phyloP scores from a whole-genome alignment of 2,888 invertebrate genomes.

The Ormyrus pomaceus region DNA sequence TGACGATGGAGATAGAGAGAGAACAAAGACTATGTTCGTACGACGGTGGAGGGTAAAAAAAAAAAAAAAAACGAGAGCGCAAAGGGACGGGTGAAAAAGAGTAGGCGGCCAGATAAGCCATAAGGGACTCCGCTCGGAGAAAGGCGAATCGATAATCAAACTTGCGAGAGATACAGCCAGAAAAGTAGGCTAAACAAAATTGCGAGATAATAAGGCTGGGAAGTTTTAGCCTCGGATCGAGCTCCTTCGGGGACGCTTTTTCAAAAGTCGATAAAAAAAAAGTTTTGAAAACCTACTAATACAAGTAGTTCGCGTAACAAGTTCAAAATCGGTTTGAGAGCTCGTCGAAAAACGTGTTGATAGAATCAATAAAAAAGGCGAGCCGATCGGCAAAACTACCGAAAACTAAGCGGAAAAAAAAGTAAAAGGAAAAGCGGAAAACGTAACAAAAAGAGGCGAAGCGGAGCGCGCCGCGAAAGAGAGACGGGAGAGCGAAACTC shows the following conservation, averaged over 20 bases:
- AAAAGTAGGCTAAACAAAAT: constrained; percentile 52
- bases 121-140: constrained; percentile 2
- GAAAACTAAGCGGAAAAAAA: background rate
- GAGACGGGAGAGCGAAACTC: constrained; percentile 43
- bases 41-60: constrained; percentile 31
- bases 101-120: constrained; percentile 34
- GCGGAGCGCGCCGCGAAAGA: constrained; percentile 6
- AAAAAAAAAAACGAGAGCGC: background rate
- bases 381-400: too few species aligned
- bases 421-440: background rate
- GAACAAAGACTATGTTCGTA: constrained; percentile 49
- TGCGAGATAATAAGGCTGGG: constrained; percentile 26
- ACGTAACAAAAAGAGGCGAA: constrained; percentile 20
- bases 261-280: too few species aligned
- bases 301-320: too few species aligned
- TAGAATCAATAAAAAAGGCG: too few species aligned
- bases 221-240: constrained; percentile 38
- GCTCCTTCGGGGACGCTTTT: background rate
- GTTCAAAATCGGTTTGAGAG: too few species aligned
- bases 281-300: too few species aligned
- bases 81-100: constrained; percentile 7
- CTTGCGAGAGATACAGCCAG: constrained; percentile 21
- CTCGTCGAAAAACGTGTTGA: too few species aligned
- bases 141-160: constrained; percentile 49
- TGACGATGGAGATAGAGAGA: constrained; percentile 58